Conservation (phyloP, 2,888 invertebrate genomes). For the Hypomecis atomaria region DNA sequence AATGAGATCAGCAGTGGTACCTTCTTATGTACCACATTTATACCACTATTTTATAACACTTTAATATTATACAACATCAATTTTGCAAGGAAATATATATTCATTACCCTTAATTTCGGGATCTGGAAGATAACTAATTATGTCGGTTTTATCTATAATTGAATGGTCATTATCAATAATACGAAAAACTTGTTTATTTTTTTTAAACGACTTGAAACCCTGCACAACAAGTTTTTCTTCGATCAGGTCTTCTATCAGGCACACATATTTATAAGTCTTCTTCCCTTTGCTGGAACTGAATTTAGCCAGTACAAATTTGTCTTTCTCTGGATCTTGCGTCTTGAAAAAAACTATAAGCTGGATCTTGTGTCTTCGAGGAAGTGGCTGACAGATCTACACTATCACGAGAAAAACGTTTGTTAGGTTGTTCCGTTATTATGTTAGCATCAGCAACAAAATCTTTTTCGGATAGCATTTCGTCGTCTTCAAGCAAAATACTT, state of each 20-base stretch:
- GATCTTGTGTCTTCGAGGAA: slow-evolving; percentile 10
- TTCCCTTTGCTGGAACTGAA: slow-evolving; percentile 13
- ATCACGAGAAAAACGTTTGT: slow-evolving; percentile 7
- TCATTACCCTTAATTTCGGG: slow-evolving; percentile 14
- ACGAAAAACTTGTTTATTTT: slow-evolving; percentile 6
- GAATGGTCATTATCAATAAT: slow-evolving; percentile 20
- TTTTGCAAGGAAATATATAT: slow-evolving; percentile 15
- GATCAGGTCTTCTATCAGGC: slow-evolving; percentile 12
- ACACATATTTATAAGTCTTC: slow-evolving; percentile 16
- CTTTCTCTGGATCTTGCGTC: slow-evolving; percentile 8
- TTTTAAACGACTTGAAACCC: neutral
- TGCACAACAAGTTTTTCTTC: slow-evolving; percentile 8
- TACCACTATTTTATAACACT: neutral
- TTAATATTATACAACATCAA: slow-evolving; percentile 14
- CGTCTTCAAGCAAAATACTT: slow-evolving; percentile 9
- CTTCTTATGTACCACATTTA: neutral
- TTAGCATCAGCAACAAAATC: slow-evolving; percentile 10
- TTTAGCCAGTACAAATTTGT: slow-evolving; percentile 8
- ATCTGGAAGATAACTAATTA: slow-evolving; percentile 17
- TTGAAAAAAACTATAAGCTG: slow-evolving; percentile 9
- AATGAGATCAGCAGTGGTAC: slow-evolving; percentile 8
- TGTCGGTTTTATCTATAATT: slow-evolving; percentile 15
- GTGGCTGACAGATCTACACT: slow-evolving; percentile 11
- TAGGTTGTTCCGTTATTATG: slow-evolving; percentile 4
- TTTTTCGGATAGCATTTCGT: slow-evolving; percentile 8